Evolutionary conservation across 2,113 vertebrate genomes (phyloP), one percentile per base, ranked within the genome.

Genomic region (Sceloporus tristichus): DNA sequence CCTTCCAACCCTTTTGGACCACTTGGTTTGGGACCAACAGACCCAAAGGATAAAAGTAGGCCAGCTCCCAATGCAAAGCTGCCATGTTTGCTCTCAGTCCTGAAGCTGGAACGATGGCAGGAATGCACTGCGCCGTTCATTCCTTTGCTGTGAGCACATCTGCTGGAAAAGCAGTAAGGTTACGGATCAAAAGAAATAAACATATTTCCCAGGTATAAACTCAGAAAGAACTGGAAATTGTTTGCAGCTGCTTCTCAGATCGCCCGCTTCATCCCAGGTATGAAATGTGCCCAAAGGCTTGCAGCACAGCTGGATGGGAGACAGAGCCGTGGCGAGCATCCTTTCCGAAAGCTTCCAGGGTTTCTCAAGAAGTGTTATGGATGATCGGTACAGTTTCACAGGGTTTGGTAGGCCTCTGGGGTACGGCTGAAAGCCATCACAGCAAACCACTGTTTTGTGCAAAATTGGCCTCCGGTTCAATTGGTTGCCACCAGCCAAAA

Each of bases 381-480:
- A 48, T 5, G 48, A 7, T 48, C 48, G 48, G 42, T 6, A 48
- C 48, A 7, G 48, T 48, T 48, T 6, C 42, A 0, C 42, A 48
- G 42, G 42, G 42, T 48, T 48, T 48, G 42, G 42, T 4, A 48
- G 42, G 6, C 42, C 42, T 48, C 42, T 48, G 42, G 42, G 42
- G 42, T 48, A 6, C 42, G 42, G 42, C 3, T 48, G 42, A 48
- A 48, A 48, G 42, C 16, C 86, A 42, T 85, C 76, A 71, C 87
- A 85, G 1, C n/a, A 59, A 19, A 62, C 65, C 82, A 75, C 21
- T 1, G 40, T 81, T 81, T 81, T 0, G 2, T 13, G 79, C 81
- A 38, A 68, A 16, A 4, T 25, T 40, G 82, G 77, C 84, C 89
- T 88, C 84, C 85, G 79, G 68, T 77, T 74, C 80, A 90, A 85